phyloP scores from a whole-genome alignment of 2,888 invertebrate genomes.

The Ditula angustiorana region DNA sequence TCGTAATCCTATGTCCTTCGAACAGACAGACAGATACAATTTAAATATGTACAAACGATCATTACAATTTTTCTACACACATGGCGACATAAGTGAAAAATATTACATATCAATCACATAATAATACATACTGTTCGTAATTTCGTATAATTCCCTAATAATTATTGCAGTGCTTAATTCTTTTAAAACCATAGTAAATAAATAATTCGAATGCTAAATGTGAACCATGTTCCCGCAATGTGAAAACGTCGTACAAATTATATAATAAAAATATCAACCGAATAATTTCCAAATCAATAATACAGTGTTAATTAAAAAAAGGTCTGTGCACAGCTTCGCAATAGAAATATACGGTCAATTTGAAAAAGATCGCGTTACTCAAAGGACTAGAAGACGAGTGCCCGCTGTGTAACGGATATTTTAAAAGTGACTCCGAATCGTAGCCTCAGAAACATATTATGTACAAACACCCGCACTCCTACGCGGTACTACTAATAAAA shows the following conservation, averaged over 20 bases:
- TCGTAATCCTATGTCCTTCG: background rate
- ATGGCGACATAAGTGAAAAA: conserved; percentile 30
- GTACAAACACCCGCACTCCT: conserved; percentile 18
- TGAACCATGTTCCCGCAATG: conserved; percentile 32
- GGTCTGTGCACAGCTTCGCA: conserved; percentile 18
- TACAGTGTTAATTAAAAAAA: conserved; percentile 7
- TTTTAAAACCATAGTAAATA: conserved; percentile 11
- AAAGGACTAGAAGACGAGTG: background rate
- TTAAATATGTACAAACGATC: conserved; percentile 24
- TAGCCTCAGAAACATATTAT: conserved; percentile 31
- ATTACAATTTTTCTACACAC: conserved; percentile 9
- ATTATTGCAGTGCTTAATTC: conserved; percentile 16
- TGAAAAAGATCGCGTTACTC: background rate
- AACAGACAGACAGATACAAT: conserved; percentile 13
- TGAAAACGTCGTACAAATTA: conserved; percentile 13
- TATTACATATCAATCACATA: conserved; percentile 31
- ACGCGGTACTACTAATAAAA: conserved; percentile 34
- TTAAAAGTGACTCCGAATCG: conserved; percentile 1
- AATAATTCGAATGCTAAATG: conserved; percentile 9
- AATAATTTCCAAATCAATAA: conserved; percentile 10
- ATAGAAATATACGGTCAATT: background rate
- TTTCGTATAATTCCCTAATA: conserved; percentile 26
- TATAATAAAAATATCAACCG: background rate
- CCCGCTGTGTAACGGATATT: background rate
- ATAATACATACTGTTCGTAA: conserved; percentile 22